Evolutionary conservation across 2,888 invertebrate genomes (phyloP).

Genomic region (Agrypnus murinus): DNA sequence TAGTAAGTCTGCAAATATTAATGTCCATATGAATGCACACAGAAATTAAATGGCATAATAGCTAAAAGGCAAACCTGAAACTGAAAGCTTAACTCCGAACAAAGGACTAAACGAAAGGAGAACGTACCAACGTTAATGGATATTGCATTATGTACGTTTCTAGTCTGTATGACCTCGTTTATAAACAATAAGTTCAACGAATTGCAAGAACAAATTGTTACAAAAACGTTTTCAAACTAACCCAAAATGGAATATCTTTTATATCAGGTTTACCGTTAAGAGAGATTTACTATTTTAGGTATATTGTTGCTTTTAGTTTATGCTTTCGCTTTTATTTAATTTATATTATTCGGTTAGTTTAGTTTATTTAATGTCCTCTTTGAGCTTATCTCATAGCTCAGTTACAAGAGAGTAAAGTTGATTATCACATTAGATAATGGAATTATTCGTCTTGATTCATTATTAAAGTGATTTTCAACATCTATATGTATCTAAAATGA

Average conservation of each 20-base stretch:
- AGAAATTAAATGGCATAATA: conserved; percentile 42
- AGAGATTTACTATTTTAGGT: not conserved
- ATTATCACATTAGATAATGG: no score
- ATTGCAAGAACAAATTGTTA: conserved; percentile 43
- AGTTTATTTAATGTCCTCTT: no score
- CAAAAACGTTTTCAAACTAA: conserved; percentile 37
- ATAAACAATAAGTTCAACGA: conserved; percentile 39
- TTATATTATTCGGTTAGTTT: not conserved
- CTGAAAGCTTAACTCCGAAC: conserved; percentile 37
- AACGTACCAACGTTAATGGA: conserved; percentile 41
- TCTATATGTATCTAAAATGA: no score
- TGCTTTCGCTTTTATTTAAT: not conserved
- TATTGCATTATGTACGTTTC: conserved; percentile 45
- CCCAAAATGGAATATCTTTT: conserved; percentile 23
- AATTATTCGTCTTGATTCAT: no score
- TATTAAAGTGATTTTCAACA: no score
- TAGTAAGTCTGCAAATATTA: conserved; percentile 22
- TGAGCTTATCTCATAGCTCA: no score
- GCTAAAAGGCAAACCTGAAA: conserved; percentile 45
- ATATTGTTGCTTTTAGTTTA: no score
- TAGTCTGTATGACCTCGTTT: conserved; percentile 35
- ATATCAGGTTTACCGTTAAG: not conserved
- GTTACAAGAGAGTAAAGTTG: no score
- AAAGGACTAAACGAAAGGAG: conserved; percentile 43
- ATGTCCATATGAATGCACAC: conserved; percentile 37